Base-by-base conservation (phyloP, 2,888 invertebrate genomes). In the Camptogramma bilineatum region DNA sequence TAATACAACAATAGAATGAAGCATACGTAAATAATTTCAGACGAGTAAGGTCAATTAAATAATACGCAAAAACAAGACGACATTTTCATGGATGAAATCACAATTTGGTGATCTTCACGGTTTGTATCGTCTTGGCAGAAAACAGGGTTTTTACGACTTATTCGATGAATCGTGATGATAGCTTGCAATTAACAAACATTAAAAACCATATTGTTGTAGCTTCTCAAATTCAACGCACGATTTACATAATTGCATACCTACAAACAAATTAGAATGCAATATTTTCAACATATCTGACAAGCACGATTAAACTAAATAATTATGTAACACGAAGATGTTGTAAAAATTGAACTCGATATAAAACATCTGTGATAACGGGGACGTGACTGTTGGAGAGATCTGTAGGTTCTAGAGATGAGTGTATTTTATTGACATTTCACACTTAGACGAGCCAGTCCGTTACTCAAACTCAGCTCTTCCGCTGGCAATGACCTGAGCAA, bases 401-500 rank as follows among this genome's bases (percentile, higher is more conserved):
- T 50, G 47, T 51, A 4, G 42, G 44, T 52, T 47, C 21, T 44
- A 51, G 57, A 66, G 66, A 70, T 70, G 59, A 61, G 64, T 65
- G 59, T 53, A 60, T 53, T 81, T 39, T 85, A 82, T 85, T 87
- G 85, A 87, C 84, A 88, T 84, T 86, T 87, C 79, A 76, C 81
- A 84, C 78, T 80, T 78, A 78, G 70, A 71, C 69, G 68, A 75
- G 77, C 70, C 70, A 73, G 76, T 81, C 86, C 88, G 88, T 89
- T 88, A 88, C 70, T 68, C 77, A 82, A 84, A 83, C 80, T 75
- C 64, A 69, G 68, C 74, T 82, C 86, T 83, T 87, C 86, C 85
- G 85, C 85, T 86, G 85, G 84, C 87, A 89, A 84, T 89, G 89
- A 87, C 89, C 88, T 82, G 79, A 77, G 80, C 69, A 64, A 57